phyloP scores from a whole-genome alignment of 2,888 invertebrate genomes.

The Aleiodes leptofemur region DNA sequence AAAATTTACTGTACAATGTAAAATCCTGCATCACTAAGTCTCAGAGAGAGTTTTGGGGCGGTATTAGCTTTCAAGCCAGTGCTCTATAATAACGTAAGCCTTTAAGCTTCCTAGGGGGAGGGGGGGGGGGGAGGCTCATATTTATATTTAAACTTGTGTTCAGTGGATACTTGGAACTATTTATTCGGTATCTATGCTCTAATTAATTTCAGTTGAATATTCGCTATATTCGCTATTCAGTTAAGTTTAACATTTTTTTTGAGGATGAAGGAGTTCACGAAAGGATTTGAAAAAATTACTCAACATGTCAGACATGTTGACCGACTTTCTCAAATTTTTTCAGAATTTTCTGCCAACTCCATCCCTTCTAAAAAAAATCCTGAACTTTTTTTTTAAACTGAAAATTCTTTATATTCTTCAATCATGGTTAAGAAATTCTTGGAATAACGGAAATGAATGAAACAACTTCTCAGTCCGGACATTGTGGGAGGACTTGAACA shows the following conservation, averaged over 20 bases:
- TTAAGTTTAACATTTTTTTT: no score
- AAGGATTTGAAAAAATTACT: no score
- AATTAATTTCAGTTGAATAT: no score
- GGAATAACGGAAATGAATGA: conserved; percentile 7
- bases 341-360: no score
- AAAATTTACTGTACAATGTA: conserved; percentile 29
- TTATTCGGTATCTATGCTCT: no score
- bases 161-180: no score
- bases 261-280: no score
- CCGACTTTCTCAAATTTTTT: no score
- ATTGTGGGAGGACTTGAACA: background rate
- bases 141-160: conserved; percentile 58
- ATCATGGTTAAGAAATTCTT: conserved; percentile 20
- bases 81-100: conserved; percentile 57
- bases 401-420: conserved; percentile 23
- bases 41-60: conserved; percentile 45
- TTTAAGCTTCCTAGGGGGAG: conserved; percentile 44
- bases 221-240: no score
- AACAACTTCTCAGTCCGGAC: conserved; percentile 12
- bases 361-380: no score
- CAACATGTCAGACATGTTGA: no score
- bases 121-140: conserved; percentile 42
- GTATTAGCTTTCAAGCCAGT: conserved; percentile 62
- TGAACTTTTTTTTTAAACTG: no score
- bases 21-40: conserved; percentile 27